Evolutionary conservation across 2,797 vertebrate species (phyloP), one percentile per base, ranked within the genome.

Genomic region (Sebastes minor): DNA sequence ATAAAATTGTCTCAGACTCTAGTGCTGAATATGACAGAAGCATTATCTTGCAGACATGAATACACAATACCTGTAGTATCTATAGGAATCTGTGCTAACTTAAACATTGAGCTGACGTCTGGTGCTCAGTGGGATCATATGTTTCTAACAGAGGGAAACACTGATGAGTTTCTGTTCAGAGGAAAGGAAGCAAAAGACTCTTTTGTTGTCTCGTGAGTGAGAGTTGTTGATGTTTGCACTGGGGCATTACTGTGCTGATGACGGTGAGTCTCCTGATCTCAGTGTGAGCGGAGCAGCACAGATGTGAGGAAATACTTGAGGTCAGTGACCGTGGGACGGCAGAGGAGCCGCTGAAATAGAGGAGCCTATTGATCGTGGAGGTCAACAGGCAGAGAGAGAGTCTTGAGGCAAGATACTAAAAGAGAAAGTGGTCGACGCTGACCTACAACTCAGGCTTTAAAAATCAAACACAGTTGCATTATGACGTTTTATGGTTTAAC

Each of bases 221-320:
- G 70, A 84, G 74, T 81, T 91, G 83, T 87, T 92, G 83, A 90
- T 92, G 84, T 92, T 91, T 90, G 81, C 88, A 86, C 82, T 73
- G 87, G 80, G 71, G 72, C 87, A 83, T 86, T 42, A 67, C 90
- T 70, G 77, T 49, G 62, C 78, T 83, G 86, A 89, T 90, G 91
- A 92, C 66, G 79, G 63, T 56, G 82, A 80, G 89, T 93, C 94
- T 94, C 89, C 93, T 94, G 92, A 93, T 95, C 89, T 69, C 80
- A 87, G 86, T 92, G 82, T 91, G 91, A 90, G 83, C 20, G 71
- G 10, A 84, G 86, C 85, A 66, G 88, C 87, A 87, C 89, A 90
- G 88, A 93, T 94, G 89, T 93, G 89, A 90, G 90, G 91, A 95
- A 92, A 92, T 90, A 88, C 85, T 90, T 89, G 88, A 93, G 91